Evolutionary conservation across 1,140 invertebrate genomes (phyloP), one percentile per base, ranked within the genome.

Genomic region (Polypedilum vanderplanki): DNA sequence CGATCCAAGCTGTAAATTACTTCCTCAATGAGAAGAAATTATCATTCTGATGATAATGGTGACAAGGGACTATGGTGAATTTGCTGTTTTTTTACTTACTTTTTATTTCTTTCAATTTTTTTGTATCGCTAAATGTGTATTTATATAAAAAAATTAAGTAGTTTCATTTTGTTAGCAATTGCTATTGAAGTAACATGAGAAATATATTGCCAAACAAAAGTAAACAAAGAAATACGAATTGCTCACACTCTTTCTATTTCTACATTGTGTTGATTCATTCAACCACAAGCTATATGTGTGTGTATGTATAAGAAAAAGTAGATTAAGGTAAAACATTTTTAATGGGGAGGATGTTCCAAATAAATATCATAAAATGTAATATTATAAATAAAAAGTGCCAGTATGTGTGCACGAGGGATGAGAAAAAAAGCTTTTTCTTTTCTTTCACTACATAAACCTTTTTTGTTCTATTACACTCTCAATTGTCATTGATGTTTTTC

Each of bases 1-100:
- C 57, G 87, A 94, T 83, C 90, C 92, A 10, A 83, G 86, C 75
- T 85, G 85, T n/a, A 91, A 91, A 81, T 80, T 92, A 77, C 82
- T 85, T 24, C 89, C 89, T 46, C 84, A 87, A n/a, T 89, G 24
- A 83, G 83, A 77, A 20, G 18, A 10, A 64, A 18, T 20, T 73
- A 18, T 57, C 46, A 57, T 57, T 57, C 9, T 57, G 9, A 57
- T n/a, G 8, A 57, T 15, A 12, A n/a, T n/a, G 41, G 46, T 57
- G 46, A 46, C 41, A 70, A n/a, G n/a, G n/a, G n/a, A n/a, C 24
- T 33, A 33, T 33, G 24, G 33, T 73, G 33, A 12, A 22, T 40
- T 73, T 73, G 3, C 67, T 20, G 67, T 33, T 15, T 73, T 73
- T 5, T 3, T 33, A 33, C 24, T 33, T 33, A 33, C 5, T 33